phyloP scores from a whole-genome alignment of 2,113 vertebrate species.

The Herpetotheres cachinnans region DNA sequence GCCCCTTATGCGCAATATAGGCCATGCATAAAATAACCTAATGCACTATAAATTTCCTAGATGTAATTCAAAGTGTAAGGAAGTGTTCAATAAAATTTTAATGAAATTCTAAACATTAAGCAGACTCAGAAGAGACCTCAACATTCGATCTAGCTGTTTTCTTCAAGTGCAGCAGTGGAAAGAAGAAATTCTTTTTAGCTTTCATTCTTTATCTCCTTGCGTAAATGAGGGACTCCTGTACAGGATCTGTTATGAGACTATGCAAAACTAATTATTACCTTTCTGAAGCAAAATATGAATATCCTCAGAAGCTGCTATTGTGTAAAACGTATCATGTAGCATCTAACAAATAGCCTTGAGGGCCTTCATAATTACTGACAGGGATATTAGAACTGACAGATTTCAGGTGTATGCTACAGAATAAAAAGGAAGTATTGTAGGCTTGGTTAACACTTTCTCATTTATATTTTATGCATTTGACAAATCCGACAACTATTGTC shows the following conservation, averaged over 20 bases:
- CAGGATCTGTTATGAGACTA: neutral
- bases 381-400: slow-evolving; percentile 20
- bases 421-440: slow-evolving; percentile 18
- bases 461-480: slow-evolving; percentile 39
- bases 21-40: slow-evolving; percentile 40
- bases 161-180: neutral
- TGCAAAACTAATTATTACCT: slow-evolving; percentile 17
- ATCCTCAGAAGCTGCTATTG: neutral
- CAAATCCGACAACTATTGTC: neutral
- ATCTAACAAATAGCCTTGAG: neutral
- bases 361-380: slow-evolving; percentile 24
- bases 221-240: neutral
- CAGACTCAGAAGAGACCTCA: neutral
- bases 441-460: neutral
- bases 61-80: slow-evolving; percentile 20
- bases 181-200: neutral
- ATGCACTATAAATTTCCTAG: slow-evolving; percentile 26
- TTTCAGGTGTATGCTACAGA: neutral
- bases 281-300: slow-evolving; percentile 25
- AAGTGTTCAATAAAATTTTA: slow-evolving; percentile 31
- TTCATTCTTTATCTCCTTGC: neutral
- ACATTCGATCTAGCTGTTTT: neutral
- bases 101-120: slow-evolving; percentile 28
- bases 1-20: neutral
- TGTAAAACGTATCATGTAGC: neutral